Evolutionary conservation across 2,888 invertebrate genomes (phyloP).

Genomic region (Nineta flava): DNA sequence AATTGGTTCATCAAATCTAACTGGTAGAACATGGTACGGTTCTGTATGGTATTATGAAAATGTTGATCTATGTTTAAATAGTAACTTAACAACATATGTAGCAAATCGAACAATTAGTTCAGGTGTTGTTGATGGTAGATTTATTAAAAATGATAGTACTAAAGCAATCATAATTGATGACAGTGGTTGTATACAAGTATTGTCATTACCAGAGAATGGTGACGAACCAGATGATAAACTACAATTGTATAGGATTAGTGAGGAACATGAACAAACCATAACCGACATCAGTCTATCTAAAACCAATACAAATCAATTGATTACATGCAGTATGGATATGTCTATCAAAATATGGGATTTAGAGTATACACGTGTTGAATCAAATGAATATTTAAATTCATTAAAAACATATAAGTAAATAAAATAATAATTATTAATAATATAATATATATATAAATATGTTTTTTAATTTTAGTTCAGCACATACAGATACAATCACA

Average conservation of each 20-base stretch:
- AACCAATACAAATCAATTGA: not conserved
- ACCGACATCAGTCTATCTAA: not conserved
- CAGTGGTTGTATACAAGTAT: not conserved
- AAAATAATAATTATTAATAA: not conserved
- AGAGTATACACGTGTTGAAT: slow-evolving; percentile 1
- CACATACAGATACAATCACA: not conserved
- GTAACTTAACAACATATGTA: slow-evolving; percentile 21
- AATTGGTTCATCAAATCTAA: slow-evolving; percentile 40
- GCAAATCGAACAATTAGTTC: slow-evolving; percentile 10
- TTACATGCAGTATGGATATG: not conserved
- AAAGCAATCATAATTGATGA: slow-evolving; percentile 1
- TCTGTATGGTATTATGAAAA: slow-evolving; percentile 35
- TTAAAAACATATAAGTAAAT: not conserved
- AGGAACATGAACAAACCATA: slow-evolving; percentile 3
- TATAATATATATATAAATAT: too few species aligned
- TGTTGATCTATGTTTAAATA: slow-evolving; percentile 22
- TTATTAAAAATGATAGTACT: not conserved
- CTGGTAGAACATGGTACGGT: slow-evolving; percentile 43
- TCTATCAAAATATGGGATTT: slow-evolving; percentile 3
- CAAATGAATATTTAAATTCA: slow-evolving; percentile 2
- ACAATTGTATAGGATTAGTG: not conserved
- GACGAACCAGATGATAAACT: not conserved
- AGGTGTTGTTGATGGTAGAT: slow-evolving; percentile 2
- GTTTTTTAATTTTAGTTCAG: not conserved
- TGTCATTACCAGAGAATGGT: slow-evolving; percentile 1